Base-by-base conservation (phyloP, 2,797 vertebrate species). In the Enteromius paludinosus region DNA sequence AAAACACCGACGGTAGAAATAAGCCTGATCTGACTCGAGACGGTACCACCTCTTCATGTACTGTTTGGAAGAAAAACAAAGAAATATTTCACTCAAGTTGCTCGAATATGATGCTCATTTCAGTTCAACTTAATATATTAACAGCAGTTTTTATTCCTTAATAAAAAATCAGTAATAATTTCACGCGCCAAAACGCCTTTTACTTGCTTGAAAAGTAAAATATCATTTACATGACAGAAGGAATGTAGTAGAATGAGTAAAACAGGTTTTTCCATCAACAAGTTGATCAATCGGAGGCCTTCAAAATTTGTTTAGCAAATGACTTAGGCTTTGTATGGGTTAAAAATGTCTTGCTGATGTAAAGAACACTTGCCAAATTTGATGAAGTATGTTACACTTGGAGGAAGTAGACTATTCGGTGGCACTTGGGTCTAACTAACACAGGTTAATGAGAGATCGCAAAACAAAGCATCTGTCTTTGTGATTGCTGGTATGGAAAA, bases 41-140 rank as follows among this genome's bases (percentile, higher is more conserved):
- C 84, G 87, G 54, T 89, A 81, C 91, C 92, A 93, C n/a, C 0
- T 66, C 3, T 65, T 69, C 54, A 85, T 79, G 87, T 89, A 91
- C 92, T 93, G 80, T 77, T 47, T 35, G 54, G n/a, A 69, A 11
- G 59, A 28, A 25, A 49, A n/a, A 38, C 0, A 56, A 23, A 18
- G 12, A 62, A 25, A 49, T 23, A 8, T 75, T 74, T 49, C 1
- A 59, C 15, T 68, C n/a, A 12, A 38, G 30, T 10, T 33, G 28
- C 61, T 62, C 8, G 28, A 62, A 17, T 18, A 62, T 30, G 28
- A 62, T 62, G 25, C 59, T 30, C 14, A 18, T 64, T 64, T 64
- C 6, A 64, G 28, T 64, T 64, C 28, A 9, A 33, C 28, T 33
- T 64, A 30, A 30, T 17, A 30, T 11, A 62, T 62, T 15, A 33